Percentiles rank a stretch among this genome's conserved stretches.
Conservation (phyloP, 2,797 vertebrate species). For the Tachyglossus aculeatus region DNA sequence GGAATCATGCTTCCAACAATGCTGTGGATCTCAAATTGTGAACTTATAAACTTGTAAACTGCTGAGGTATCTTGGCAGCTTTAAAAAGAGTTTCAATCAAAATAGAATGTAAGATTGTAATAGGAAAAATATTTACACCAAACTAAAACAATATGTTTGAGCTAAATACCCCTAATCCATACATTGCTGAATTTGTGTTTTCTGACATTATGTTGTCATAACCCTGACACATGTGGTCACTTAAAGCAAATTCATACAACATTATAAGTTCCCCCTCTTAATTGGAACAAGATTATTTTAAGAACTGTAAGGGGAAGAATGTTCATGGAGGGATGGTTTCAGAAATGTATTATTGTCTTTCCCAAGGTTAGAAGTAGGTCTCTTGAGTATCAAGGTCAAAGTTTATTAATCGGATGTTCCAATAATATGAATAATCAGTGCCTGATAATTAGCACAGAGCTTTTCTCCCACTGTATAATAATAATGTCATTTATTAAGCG, state of each 20-base stretch:
- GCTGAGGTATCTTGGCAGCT: too few relatives aligned
- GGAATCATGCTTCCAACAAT: too few relatives aligned
- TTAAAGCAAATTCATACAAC: slow-evolving; percentile 61
- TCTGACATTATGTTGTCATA: slow-evolving; percentile 54
- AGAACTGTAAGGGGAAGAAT: slow-evolving; percentile 52
- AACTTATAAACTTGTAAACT: too few relatives aligned
- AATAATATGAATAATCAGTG: slow-evolving; percentile 61
- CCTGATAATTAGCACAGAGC: slow-evolving; percentile 33
- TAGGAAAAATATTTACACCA: slow-evolving; percentile 34
- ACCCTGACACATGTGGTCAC: slow-evolving; percentile 48
- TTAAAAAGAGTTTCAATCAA: slow-evolving; percentile 14
- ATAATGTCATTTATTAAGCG: too few relatives aligned
- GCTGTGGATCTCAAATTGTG: too few relatives aligned
- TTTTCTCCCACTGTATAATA: slow-evolving; percentile 10
- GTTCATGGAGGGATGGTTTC: slow-evolving; percentile 53
- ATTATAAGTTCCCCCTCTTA: slow-evolving; percentile 60
- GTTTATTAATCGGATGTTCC: slow-evolving; percentile 64
- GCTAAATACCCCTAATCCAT: slow-evolving; percentile 8
- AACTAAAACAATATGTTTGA: slow-evolving; percentile 8
- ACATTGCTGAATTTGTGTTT: slow-evolving; percentile 42
- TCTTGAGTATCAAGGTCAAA: slow-evolving; percentile 63
- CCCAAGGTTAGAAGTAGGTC: slow-evolving; percentile 60
- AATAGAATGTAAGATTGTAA: slow-evolving; percentile 30
- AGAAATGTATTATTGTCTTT: slow-evolving; percentile 66
- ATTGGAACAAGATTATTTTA: slow-evolving; percentile 66